Evolutionary conservation across 2,888 invertebrate species (phyloP).

Genomic region (Sinentomon sp.): DNA sequence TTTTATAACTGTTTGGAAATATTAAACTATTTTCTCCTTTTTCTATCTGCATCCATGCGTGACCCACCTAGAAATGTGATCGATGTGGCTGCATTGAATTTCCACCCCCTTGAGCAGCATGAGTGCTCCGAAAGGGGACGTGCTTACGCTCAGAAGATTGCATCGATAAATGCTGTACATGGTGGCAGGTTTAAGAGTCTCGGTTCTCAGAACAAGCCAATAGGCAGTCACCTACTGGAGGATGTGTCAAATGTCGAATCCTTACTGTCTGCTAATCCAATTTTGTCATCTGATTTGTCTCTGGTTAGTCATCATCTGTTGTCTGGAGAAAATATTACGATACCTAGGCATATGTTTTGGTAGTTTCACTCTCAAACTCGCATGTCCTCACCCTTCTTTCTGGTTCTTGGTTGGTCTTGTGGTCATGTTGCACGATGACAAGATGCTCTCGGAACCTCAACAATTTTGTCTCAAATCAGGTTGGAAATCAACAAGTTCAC

Average conservation of each 20-base stretch:
- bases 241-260: slow-evolving; percentile 49
- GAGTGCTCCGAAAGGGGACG: slow-evolving; percentile 59
- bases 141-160: slow-evolving; percentile 32
- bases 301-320: slow-evolving; percentile 29
- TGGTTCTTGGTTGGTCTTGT: no score
- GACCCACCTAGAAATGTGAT: slow-evolving; percentile 46
- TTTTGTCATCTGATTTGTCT: slow-evolving; percentile 32
- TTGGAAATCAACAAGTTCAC: no score
- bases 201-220: slow-evolving; percentile 12
- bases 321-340: no score
- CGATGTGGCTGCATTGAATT: slow-evolving; percentile 71
- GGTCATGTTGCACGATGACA: no score
- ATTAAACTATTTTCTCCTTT: no score
- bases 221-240: slow-evolving; percentile 28
- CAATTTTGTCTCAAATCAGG: no score
- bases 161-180: no score
- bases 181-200: slow-evolving; percentile 7
- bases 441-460: no score
- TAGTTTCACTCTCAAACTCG: no score
- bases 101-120: slow-evolving; percentile 61
- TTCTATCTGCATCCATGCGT: background rate
- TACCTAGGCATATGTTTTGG: no score
- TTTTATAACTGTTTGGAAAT: no score
- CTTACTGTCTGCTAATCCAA: slow-evolving; percentile 32
- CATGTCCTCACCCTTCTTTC: no score